These are phyloP conservation scores for Heterodera schachtii DNA, from an alignment of 1,140 invertebrate species.

Conservation along the genomic window DNA sequence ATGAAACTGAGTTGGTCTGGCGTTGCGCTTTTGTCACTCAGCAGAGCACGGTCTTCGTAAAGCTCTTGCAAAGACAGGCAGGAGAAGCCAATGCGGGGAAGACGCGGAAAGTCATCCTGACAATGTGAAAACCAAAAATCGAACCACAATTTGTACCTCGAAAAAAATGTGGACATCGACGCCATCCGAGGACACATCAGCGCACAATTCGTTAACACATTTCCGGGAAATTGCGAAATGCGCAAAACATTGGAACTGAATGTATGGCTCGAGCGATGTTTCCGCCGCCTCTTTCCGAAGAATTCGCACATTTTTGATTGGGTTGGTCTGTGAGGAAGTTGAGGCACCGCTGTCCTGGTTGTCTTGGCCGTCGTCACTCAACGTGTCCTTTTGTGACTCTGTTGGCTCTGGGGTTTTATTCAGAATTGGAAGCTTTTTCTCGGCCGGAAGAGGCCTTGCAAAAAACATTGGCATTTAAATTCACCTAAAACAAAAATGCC, in stretches of 20 bases:
- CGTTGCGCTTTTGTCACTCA: slow-evolving; percentile 4
- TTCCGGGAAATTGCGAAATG: slow-evolving; percentile 7
- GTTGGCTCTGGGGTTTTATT: not conserved
- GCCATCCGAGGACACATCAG: not conserved
- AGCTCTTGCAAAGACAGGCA: slow-evolving; percentile 13
- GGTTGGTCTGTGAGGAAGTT: not conserved
- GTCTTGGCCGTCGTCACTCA: not conserved
- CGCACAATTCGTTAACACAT: not conserved
- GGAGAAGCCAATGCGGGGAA: slow-evolving; percentile 25
- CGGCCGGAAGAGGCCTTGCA: not conserved
- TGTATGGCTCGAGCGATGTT: not conserved
- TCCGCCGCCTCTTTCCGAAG: not conserved
- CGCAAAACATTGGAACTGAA: not conserved
- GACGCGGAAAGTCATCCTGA: not conserved
- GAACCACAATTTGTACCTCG: not conserved
- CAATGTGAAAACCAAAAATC: not conserved
- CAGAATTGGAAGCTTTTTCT: not conserved
- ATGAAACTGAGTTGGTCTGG: slow-evolving; percentile 15
- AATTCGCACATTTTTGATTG: not conserved
- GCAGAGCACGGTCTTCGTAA: slow-evolving; percentile 15
- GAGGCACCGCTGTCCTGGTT: not conserved
- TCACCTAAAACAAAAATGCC: too few relatives aligned
- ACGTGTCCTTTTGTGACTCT: slow-evolving; percentile 5
- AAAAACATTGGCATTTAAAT: not conserved
- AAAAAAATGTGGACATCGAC: not conserved